A percentile compares a stretch with the other conserved stretches of the same genome.
These are phyloP conservation scores for Harpalus rubripes DNA, from an alignment of 2,888 invertebrate genomes.

Conservation along the genomic window DNA sequence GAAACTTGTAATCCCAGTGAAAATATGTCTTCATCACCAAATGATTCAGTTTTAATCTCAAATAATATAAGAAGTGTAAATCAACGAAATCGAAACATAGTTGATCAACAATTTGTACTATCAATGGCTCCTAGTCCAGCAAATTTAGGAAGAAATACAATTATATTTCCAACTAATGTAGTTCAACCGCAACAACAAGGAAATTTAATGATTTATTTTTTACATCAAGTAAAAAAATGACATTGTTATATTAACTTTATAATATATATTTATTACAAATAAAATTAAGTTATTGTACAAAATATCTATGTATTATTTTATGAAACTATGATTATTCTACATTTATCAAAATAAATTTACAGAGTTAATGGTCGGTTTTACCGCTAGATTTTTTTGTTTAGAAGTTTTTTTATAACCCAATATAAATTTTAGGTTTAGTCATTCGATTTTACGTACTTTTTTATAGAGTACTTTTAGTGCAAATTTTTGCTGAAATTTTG, in stretches of 20 bases:
- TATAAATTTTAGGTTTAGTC: no score
- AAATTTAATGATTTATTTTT: slow-evolving; percentile 70
- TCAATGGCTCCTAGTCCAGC: slow-evolving; percentile 71
- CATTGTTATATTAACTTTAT: slow-evolving; percentile 1
- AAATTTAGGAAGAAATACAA: slow-evolving; percentile 74
- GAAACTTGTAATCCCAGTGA: not conserved
- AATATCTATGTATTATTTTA: slow-evolving; percentile 31
- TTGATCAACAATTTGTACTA: not conserved
- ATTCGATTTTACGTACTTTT: no score
- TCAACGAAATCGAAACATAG: not conserved
- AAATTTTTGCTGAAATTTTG: no score
- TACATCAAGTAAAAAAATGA: slow-evolving; percentile 19
- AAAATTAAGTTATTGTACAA: slow-evolving; percentile 45
- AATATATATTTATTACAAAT: slow-evolving; percentile 33
- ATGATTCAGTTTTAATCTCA: not conserved
- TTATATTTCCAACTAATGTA: slow-evolving; percentile 74
- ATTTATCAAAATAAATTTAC: slow-evolving; percentile 12
- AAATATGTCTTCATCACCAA: not conserved
- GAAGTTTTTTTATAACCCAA: no score
- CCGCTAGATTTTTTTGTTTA: not conserved
- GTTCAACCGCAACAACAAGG: slow-evolving; percentile 72
- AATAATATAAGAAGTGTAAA: not conserved
- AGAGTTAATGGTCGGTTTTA: not conserved
- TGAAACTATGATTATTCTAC: slow-evolving; percentile 9
- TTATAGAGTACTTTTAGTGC: no score